Base-by-base conservation (phyloP, 1,140 invertebrate genomes). In the Cydia strobilella region DNA sequence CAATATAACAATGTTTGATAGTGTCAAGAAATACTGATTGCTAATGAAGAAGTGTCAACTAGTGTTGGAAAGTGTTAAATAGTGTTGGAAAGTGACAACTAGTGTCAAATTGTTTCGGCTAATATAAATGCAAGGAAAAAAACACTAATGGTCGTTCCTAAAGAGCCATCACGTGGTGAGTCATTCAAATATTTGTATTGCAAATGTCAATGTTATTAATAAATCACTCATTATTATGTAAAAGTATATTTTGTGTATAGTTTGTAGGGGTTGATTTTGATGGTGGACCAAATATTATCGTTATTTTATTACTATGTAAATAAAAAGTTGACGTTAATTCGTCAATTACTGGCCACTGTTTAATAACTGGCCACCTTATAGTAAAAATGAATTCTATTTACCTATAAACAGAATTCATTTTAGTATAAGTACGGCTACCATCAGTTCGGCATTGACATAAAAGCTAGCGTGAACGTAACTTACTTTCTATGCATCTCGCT, bases 281-380 rank as follows among this genome's bases (percentile, higher is more conserved):
- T 54, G 51, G 51, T 54, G 51, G 51, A 54, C 62, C 25, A 63
- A 63, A 63, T 63, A 23, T 63, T 63, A 63, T 23, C 62, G 9
- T 62, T 20, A 23, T 62, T 48, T 48, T n/a, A 48, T 48, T 15
- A 15, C 45, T 48, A 48, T 39, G 35, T 39, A 39, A 39, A 39
- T 39, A 39, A 39, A 5, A 31, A 39, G 4, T 39, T 39, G 35
- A 31, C 31, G 6, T n/a, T n/a, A n/a, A n/a, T n/a, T n/a, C n/a
- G n/a, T n/a, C n/a, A n/a, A n/a, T n/a, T n/a, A n/a, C n/a, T n/a
- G n/a, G n/a, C n/a, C n/a, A n/a, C n/a, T n/a, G n/a, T n/a, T n/a
- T n/a, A n/a, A n/a, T n/a, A n/a, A n/a, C n/a, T n/a, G n/a, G n/a
- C n/a, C n/a, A n/a, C n/a, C n/a, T n/a, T n/a, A n/a, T n/a, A n/a